A percentile compares a stretch with the other conserved stretches of the same genome.
These are phyloP conservation scores for Acrocephalus kingi DNA, from an alignment of 2,113 vertebrate genomes.

Conservation along the genomic window DNA sequence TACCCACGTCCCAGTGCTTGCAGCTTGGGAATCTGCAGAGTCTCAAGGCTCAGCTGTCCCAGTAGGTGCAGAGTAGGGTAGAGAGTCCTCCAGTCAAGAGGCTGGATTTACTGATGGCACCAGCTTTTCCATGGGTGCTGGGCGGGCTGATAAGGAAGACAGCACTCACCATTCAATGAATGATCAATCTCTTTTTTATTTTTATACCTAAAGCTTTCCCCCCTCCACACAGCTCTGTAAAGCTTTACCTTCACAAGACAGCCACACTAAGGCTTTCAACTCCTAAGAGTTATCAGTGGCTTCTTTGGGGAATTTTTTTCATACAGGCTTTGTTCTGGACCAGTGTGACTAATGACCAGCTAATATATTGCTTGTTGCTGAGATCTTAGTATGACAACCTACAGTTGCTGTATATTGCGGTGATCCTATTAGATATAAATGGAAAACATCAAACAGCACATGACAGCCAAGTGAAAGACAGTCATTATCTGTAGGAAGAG, in stretches of 20 bases:
- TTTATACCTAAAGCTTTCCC: neutral
- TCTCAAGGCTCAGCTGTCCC: neutral
- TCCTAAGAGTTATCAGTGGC: neutral
- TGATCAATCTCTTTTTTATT: constrained; percentile 5
- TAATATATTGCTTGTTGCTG: neutral
- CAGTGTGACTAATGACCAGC: neutral
- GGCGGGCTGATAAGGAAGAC: neutral
- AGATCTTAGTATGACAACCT: neutral
- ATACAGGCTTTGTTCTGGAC: neutral
- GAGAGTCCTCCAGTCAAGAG: neutral
- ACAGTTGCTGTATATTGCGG: neutral
- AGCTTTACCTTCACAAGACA: neutral
- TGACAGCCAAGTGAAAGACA: constrained; percentile 1
- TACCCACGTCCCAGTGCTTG: neutral
- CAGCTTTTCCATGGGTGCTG: neutral
- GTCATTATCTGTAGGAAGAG: neutral
- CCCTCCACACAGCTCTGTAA: neutral
- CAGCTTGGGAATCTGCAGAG: constrained; percentile 32
- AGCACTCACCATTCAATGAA: neutral
- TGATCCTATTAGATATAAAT: neutral
- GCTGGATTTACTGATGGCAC: neutral
- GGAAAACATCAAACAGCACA: constrained; percentile 2
- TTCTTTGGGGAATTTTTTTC: neutral
- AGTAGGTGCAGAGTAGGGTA: neutral
- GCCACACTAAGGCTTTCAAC: neutral